Conservation (phyloP, 2,113 vertebrate species). For the Collichthys lucidus region DNA sequence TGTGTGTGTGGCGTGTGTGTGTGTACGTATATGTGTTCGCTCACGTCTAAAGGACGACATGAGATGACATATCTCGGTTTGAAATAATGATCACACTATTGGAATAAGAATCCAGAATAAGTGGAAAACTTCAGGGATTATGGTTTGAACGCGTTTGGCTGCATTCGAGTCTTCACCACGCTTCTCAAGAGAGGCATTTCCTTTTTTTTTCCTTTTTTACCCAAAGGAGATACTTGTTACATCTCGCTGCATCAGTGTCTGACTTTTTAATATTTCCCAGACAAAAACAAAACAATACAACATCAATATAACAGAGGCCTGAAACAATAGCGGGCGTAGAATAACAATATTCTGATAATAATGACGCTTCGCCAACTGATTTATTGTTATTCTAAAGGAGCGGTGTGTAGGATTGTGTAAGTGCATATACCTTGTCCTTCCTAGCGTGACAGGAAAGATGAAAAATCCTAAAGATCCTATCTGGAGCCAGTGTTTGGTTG, state of each 20-base stretch:
- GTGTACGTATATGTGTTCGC: conserved; percentile 16
- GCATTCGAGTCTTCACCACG: not conserved
- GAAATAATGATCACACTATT: not conserved
- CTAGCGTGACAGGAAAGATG: no score
- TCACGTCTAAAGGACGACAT: not conserved
- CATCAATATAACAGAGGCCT: not conserved
- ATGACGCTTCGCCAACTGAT: not conserved
- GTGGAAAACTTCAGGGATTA: not conserved
- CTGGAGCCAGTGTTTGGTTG: no score
- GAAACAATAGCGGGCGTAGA: not conserved
- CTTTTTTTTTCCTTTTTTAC: not conserved
- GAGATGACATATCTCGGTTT: not conserved
- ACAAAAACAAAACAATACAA: not conserved
- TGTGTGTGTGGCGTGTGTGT: conserved; percentile 54
- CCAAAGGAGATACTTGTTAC: not conserved
- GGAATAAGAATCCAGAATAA: not conserved
- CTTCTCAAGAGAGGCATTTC: not conserved
- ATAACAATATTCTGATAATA: not conserved
- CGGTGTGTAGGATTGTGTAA: no score
- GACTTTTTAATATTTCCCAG: not conserved
- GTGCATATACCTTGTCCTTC: no score
- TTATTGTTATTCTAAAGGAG: not conserved
- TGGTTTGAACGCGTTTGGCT: not conserved
- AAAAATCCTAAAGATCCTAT: no score
- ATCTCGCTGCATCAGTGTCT: not conserved